These are phyloP conservation scores for Popillia japonica DNA, from an alignment of 1,140 invertebrate species.

Conservation along the genomic window DNA sequence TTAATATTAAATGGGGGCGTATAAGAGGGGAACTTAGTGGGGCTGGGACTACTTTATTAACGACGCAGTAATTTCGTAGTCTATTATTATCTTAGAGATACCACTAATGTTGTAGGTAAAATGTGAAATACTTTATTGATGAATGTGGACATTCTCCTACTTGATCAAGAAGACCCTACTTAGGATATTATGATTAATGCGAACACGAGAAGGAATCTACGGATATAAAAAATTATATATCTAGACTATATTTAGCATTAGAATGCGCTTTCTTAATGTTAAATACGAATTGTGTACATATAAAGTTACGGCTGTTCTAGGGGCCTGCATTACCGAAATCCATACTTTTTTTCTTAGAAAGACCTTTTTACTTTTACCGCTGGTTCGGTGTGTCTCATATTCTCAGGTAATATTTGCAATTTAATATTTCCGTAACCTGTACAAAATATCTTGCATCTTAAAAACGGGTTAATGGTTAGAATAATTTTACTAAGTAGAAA, in stretches of 20 bases:
- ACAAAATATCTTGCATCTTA: neutral
- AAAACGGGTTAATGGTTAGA: constrained; percentile 3
- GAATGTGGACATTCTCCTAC: neutral
- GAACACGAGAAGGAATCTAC: neutral
- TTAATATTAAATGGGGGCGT: constrained; percentile 26
- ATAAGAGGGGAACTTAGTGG: neutral
- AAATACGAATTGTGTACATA: too few relatives aligned
- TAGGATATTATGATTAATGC: neutral
- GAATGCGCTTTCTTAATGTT: neutral
- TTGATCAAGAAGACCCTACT: neutral
- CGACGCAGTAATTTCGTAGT: constrained; percentile 5
- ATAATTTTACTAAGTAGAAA: neutral
- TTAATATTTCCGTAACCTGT: neutral
- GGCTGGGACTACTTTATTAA: neutral
- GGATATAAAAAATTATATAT: too few relatives aligned
- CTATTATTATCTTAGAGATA: neutral
- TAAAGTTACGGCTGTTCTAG: neutral
- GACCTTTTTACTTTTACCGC: neutral
- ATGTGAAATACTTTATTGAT: neutral
- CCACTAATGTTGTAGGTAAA: neutral
- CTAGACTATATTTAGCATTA: neutral
- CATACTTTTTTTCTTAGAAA: neutral
- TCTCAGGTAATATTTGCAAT: constrained; percentile 32
- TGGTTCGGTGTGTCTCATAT: neutral
- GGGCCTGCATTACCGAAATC: neutral